These are phyloP conservation scores for Dicyrtomina minuta DNA, from an alignment of 2,888 invertebrate genomes.

Conservation along the genomic window DNA sequence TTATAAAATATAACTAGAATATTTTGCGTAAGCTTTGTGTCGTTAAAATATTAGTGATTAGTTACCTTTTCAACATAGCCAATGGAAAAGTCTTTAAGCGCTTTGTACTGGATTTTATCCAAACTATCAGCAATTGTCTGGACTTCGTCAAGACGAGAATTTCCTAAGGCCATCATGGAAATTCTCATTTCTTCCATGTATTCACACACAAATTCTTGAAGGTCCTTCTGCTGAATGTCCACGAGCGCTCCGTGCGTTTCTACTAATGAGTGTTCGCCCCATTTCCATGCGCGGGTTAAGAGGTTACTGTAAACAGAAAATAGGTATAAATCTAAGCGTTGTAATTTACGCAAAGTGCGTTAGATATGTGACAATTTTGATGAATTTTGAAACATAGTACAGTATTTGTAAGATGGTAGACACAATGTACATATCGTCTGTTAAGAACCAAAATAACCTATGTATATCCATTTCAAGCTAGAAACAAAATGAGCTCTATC, in stretches of 20 bases:
- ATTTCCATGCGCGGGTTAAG: conserved; percentile 20
- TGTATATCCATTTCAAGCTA: no score
- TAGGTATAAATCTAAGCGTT: not conserved
- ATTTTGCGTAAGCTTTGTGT: no score
- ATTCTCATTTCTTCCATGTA: conserved; percentile 26
- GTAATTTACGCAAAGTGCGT: not conserved
- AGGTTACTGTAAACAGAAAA: conserved; percentile 5
- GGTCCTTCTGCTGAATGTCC: not conserved
- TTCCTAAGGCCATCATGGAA: conserved; percentile 9
- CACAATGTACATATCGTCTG: no score
- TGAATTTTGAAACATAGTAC: no score
- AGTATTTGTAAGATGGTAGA: no score
- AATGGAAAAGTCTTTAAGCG: not conserved
- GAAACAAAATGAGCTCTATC: no score
- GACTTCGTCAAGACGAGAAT: conserved; percentile 10
- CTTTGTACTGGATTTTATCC: conserved; percentile 9
- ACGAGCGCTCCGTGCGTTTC: conserved; percentile 15
- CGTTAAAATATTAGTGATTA: no score
- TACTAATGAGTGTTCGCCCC: conserved; percentile 22
- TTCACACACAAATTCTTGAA: not conserved
- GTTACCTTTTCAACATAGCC: not conserved
- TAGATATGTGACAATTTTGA: no score
- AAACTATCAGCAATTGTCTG: conserved; percentile 1
- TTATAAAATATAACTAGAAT: no score
- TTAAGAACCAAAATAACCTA: no score